A percentile compares a stretch with the other conserved stretches of the same genome.
phyloP scores from a whole-genome alignment of 2,888 invertebrate species.

The Periphyllus acericola region DNA sequence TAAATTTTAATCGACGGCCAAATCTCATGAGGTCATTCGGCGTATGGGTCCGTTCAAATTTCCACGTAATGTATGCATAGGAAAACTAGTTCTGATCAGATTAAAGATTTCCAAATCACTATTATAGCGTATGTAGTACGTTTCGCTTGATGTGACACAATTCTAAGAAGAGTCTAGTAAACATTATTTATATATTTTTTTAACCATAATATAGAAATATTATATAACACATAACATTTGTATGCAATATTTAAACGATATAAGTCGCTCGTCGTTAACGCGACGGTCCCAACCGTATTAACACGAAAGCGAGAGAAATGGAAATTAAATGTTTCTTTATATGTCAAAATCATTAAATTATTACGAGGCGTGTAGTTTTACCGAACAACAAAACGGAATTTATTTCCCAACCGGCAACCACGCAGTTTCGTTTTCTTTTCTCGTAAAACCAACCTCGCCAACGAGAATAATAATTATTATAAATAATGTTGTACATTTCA shows the following conservation, averaged over 20 bases:
- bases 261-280: background rate
- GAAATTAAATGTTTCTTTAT: background rate
- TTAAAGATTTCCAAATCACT: slow-evolving; percentile 18
- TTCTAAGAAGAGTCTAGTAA: background rate
- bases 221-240: background rate
- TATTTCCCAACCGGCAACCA: background rate
- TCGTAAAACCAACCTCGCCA: background rate
- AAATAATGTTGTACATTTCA: background rate
- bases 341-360: background rate
- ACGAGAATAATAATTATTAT: background rate
- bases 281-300: background rate
- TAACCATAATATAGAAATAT: background rate
- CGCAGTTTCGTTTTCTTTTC: background rate
- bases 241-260: background rate
- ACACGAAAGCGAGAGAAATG: background rate
- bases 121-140: background rate
- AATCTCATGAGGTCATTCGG: background rate
- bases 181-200: background rate
- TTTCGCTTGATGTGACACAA: background rate
- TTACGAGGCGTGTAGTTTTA: background rate
- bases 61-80: background rate
- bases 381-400: slow-evolving; percentile 5
- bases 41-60: background rate
- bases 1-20: background rate
- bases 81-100: slow-evolving; percentile 13